A percentile compares a stretch with the other conserved stretches of the same genome.
Conservation (phyloP, 2,797 vertebrate species). For the Sebastes reedi region DNA sequence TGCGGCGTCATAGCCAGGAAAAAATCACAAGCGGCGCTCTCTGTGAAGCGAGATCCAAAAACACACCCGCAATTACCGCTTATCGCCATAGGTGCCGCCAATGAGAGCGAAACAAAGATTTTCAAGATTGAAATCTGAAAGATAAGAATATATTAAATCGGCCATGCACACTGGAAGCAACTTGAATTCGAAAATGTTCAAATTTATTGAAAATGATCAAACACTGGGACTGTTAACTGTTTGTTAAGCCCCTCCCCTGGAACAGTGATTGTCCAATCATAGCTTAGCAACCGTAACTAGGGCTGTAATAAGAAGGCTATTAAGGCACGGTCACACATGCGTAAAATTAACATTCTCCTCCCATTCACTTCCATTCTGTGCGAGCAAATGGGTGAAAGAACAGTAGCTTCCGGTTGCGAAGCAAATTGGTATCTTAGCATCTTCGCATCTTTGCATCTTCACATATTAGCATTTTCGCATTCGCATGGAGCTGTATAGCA, state of each 20-base stretch:
- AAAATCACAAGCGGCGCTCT: not conserved
- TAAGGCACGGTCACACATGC: no score
- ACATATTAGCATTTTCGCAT: no score
- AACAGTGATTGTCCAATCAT: not conserved
- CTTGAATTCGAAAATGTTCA: not conserved
- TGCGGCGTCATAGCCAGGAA: no score
- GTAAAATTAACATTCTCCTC: no score
- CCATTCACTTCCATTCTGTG: no score
- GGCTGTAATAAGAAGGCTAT: not conserved
- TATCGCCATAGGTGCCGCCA: not conserved
- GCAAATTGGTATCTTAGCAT: no score
- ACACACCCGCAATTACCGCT: not conserved
- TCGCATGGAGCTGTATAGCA: no score
- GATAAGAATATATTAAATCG: not conserved
- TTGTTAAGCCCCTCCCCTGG: not conserved
- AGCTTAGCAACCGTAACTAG: not conserved
- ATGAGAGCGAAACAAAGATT: not conserved
- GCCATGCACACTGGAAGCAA: not conserved
- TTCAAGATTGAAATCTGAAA: not conserved
- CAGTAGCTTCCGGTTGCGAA: no score
- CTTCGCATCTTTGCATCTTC: no score
- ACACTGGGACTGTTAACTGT: not conserved
- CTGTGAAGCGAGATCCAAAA: not conserved
- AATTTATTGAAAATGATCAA: not conserved
- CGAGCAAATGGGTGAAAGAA: no score